Percentiles rank a stretch among this genome's conserved stretches.
Conservation (phyloP, 2,113 vertebrate species). For the Lampris incognitus region DNA sequence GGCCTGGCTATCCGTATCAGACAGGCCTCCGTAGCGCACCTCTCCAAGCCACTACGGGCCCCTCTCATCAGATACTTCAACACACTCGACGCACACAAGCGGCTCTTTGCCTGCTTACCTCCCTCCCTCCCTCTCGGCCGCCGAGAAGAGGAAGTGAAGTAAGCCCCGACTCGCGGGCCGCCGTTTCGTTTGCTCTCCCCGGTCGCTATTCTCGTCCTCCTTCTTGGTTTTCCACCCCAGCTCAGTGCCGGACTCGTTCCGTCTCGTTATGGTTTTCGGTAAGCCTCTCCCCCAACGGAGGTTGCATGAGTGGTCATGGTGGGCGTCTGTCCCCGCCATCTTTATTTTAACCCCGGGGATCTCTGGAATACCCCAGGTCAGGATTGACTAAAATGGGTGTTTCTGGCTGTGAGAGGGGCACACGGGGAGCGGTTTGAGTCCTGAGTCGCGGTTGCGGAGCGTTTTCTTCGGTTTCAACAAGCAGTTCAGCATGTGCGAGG, state of each 20-base stretch:
- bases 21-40: conserved; percentile 15
- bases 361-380: conserved; percentile 4
- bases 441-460: conserved; percentile 20
- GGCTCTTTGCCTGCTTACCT: neutral
- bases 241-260: neutral
- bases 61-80: conserved; percentile 21
- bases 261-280: conserved; percentile 32
- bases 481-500: conserved; percentile 12
- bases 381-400: conserved; percentile 10
- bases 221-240: neutral
- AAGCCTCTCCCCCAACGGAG: conserved; percentile 26
- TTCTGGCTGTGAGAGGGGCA: conserved; percentile 23
- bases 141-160: neutral
- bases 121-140: neutral
- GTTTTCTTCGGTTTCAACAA: neutral
- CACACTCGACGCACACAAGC: neutral
- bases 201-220: conserved; percentile 4
- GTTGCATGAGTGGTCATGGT: neutral
- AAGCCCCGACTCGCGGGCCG: neutral
- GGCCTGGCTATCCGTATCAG: conserved; percentile 49
- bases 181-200: conserved; percentile 11
- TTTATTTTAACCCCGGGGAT: conserved; percentile 9
- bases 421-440: conserved; percentile 12
- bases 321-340: conserved; percentile 13
- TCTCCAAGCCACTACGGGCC: neutral